Evolutionary conservation across 2,797 vertebrate genomes (phyloP).

Genomic region (Hephaestus fuliginosus): DNA sequence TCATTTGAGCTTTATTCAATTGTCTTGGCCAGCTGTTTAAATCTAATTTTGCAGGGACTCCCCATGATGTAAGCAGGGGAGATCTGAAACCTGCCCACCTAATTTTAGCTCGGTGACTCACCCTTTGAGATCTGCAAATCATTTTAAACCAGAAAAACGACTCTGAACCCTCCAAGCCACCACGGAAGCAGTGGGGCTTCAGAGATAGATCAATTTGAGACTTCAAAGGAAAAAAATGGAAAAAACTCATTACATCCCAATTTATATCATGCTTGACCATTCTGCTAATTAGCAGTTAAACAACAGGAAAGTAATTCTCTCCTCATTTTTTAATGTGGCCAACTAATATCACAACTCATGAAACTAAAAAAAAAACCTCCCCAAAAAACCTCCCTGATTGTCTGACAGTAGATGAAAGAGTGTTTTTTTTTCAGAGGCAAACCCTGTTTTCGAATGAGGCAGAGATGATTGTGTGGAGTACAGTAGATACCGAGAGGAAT

Average conservation of each 20-base stretch:
- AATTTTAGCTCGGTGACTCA: not conserved
- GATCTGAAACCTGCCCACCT: not conserved
- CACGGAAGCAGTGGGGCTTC: not conserved
- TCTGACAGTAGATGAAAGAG: slow-evolving; percentile 5
- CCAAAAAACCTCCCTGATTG: not conserved
- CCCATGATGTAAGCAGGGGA: not conserved
- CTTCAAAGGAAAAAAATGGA: not conserved
- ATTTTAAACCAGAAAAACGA: not conserved
- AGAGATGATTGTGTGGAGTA: slow-evolving; percentile 40
- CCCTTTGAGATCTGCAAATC: not conserved
- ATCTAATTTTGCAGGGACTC: not conserved
- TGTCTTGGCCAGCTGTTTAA: not conserved
- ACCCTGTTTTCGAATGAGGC: slow-evolving; percentile 39
- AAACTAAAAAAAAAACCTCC: not conserved
- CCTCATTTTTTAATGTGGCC: not conserved
- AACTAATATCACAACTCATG: not conserved
- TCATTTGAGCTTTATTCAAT: not conserved
- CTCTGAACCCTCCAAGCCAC: not conserved
- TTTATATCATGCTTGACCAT: not conserved
- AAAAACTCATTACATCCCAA: not conserved
- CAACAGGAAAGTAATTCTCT: not conserved
- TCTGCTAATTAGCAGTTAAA: not conserved
- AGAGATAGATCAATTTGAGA: not conserved
- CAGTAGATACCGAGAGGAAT: slow-evolving; percentile 56
- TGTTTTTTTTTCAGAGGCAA: not conserved